Conservation (phyloP, 2,797 vertebrate genomes). For the Erethizon dorsatum region DNA sequence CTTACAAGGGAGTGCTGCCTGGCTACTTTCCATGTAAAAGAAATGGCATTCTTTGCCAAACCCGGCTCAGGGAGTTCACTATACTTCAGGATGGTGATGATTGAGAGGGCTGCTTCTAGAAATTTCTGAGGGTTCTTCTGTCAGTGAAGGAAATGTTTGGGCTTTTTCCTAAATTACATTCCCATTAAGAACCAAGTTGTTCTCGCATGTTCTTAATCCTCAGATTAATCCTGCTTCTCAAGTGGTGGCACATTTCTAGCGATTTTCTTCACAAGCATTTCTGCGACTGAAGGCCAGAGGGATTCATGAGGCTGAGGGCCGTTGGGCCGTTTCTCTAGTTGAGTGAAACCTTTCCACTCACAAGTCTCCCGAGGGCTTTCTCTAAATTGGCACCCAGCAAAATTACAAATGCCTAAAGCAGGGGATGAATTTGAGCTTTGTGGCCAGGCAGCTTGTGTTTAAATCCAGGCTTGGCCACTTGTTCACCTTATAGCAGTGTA, state of each 20-base stretch:
- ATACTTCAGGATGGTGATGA: neutral
- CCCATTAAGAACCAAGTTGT: conserved; percentile 1
- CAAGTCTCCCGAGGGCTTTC: accelerated
- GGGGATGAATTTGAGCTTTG: neutral
- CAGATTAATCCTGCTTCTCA: neutral
- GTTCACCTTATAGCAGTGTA: neutral
- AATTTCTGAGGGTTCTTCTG: conserved; percentile 29
- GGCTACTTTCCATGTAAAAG: neutral
- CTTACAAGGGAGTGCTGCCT: neutral
- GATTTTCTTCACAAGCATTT: conserved; percentile 15
- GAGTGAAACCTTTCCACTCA: neutral
- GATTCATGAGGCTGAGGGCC: accelerated
- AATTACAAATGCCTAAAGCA: neutral
- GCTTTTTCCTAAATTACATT: conserved; percentile 9
- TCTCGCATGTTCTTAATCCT: neutral
- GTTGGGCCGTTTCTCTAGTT: neutral
- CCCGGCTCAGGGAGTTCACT: neutral
- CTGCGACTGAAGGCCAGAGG: neutral
- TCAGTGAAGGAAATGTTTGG: neutral
- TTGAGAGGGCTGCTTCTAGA: conserved; percentile 55
- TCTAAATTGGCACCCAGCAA: neutral
- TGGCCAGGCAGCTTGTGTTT: neutral
- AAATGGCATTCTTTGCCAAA: neutral
- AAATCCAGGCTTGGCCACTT: neutral
- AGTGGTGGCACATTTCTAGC: neutral